Percentiles rank a stretch among this genome's conserved stretches.
Evolutionary conservation across 92 coral and sea anemone genomes (phyloP).

Genomic region (Anthopleura xanthogrammica): DNA sequence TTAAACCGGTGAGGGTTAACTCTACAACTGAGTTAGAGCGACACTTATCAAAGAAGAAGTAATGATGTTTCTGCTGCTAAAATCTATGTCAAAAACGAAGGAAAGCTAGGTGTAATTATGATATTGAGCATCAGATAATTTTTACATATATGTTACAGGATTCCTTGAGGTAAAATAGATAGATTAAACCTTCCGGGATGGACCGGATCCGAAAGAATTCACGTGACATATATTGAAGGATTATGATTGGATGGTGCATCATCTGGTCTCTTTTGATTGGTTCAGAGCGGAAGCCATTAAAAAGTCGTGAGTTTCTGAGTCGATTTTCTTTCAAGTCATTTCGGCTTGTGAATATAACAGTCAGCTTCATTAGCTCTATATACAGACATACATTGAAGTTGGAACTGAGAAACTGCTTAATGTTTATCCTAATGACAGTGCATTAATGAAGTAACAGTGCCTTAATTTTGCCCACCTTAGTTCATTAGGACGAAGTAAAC

Average conservation of each 20-base stretch:
- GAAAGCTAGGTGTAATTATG: background rate
- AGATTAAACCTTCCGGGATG: background rate
- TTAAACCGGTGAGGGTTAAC: too few relatives aligned
- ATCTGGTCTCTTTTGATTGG: background rate
- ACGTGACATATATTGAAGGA: background rate
- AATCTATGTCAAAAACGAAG: background rate
- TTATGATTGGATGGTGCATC: background rate
- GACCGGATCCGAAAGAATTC: background rate
- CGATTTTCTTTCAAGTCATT: background rate
- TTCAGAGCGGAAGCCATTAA: background rate
- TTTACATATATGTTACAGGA: background rate
- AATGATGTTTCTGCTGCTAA: background rate
- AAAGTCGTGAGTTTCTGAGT: background rate
- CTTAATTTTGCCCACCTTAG: too few relatives aligned
- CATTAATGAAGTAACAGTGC: too few relatives aligned
- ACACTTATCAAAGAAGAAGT: too few relatives aligned
- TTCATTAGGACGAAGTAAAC: too few relatives aligned
- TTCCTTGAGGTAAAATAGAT: background rate
- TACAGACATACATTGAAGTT: background rate
- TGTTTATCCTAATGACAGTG: too few relatives aligned
- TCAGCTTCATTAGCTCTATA: background rate
- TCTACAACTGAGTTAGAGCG: too few relatives aligned
- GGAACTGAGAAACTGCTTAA: too few relatives aligned
- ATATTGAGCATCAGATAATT: background rate
- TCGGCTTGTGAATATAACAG: background rate